Conservation (phyloP, 2,888 invertebrate species). For the Synergus umbraculus region DNA sequence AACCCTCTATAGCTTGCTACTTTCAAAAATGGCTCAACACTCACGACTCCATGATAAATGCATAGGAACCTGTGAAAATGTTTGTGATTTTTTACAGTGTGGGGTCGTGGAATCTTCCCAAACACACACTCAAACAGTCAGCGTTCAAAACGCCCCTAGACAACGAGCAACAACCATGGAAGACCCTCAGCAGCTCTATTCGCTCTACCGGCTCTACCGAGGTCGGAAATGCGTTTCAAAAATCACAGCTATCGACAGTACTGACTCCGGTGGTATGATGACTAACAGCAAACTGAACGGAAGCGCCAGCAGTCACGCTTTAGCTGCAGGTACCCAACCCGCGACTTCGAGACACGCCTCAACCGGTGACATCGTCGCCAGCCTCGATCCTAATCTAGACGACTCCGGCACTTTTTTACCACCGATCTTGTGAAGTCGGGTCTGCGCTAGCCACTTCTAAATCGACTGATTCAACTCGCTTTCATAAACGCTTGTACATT, state of each 20-base stretch:
- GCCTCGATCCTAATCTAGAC: conserved; percentile 79
- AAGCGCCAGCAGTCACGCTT: conserved; percentile 74
- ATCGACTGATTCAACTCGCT: conserved; percentile 42
- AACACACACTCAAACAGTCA: conserved; percentile 43
- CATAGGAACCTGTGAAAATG: no score
- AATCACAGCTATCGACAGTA: conserved; percentile 67
- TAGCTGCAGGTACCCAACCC: conserved; percentile 71
- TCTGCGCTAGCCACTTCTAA: conserved; percentile 75
- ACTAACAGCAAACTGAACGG: conserved; percentile 75
- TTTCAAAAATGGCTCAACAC: no score
- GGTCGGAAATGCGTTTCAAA: conserved; percentile 73
- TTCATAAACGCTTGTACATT: conserved; percentile 5
- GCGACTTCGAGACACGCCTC: conserved; percentile 74
- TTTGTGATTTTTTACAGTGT: not conserved
- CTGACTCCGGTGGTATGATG: conserved; percentile 65
- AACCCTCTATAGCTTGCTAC: no score
- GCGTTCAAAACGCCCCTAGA: conserved; percentile 73
- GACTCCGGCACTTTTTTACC: conserved; percentile 83
- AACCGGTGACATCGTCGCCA: conserved; percentile 77
- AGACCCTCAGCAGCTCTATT: conserved; percentile 74
- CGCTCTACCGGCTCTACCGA: conserved; percentile 75
- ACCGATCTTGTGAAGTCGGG: conserved; percentile 80
- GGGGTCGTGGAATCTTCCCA: conserved; percentile 50
- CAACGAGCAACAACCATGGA: conserved; percentile 79
- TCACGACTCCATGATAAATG: no score